Evolutionary conservation across 2,888 invertebrate genomes (phyloP), one percentile per base, ranked within the genome.

Genomic region (Amphimallon solstitiale): DNA sequence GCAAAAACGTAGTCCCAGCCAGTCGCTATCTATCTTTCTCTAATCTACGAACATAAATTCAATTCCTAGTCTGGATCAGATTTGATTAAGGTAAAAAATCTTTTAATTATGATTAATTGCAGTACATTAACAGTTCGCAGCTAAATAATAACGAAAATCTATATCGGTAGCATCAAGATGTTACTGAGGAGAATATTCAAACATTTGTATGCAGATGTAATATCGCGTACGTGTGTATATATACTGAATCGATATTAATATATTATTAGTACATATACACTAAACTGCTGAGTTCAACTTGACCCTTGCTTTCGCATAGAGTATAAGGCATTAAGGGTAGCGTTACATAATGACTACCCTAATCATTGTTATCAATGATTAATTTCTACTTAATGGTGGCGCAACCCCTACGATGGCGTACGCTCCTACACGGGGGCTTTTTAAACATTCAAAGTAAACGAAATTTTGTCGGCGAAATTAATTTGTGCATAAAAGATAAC

Each of bases 311-410:
- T 17, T 40, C 15, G 5, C 38, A 43, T 10, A 12, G 7, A 14
- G 35, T 51, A 48, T 54, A 63, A 34, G 40, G 43, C 52, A 52
- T 63, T 63, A 54, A 38, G 43, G 52, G 45, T 40, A 19, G 17
- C 38, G 29, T 49, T 63, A 51, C 43, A 45, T 63, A 63, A 63
- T 54, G 63, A 63, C 49, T 54, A 43, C 51, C 63, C 52, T 45
- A 63, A 63, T 63, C 63, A 63, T 63, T 63, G 63, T 63, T 63
- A 63, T 63, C 63, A 63, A 40, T 54, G 63, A 63, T 63, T 52
- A 63, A 63, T 63, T 54, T 52, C 52, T 61, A 61, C 37, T 61
- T 61, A 61, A 61, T 48, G 61, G 19, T 37, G 10, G 37, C 37
- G 35, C 14, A 37, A 35, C 52, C 52, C 15, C 29, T 5, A 5